Evolutionary conservation across 2,888 invertebrate species (phyloP).

Genomic region (Orthosia incerta): DNA sequence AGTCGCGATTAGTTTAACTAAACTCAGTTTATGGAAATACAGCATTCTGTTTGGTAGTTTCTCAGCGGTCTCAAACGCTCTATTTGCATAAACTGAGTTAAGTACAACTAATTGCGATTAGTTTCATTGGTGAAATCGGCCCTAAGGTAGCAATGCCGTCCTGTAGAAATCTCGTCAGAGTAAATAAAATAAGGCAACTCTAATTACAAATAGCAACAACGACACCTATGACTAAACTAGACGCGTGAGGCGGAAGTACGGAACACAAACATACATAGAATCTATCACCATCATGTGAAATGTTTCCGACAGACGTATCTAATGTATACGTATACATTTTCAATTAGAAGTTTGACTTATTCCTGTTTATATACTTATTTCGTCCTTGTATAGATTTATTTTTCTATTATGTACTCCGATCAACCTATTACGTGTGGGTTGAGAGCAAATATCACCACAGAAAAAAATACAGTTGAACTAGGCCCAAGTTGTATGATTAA

Average conservation of each 20-base stretch:
- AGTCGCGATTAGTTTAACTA: no score
- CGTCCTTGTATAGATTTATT: slow-evolving; percentile 4
- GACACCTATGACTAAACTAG: slow-evolving; percentile 31
- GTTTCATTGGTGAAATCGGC: no score
- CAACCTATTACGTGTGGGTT: not conserved
- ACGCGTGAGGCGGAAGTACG: not conserved
- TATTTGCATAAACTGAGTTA: no score
- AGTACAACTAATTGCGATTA: no score
- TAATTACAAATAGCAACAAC: slow-evolving; percentile 64
- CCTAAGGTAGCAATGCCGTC: slow-evolving; percentile 31
- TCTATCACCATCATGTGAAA: slow-evolving; percentile 6
- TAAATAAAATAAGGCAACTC: slow-evolving; percentile 73
- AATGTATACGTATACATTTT: slow-evolving; percentile 12
- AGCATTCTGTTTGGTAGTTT: no score
- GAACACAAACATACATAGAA: slow-evolving; percentile 20
- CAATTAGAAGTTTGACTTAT: slow-evolving; percentile 18
- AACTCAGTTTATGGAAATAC: no score
- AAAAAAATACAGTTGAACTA: not conserved
- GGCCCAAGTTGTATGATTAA: no score
- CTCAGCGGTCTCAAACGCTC: no score
- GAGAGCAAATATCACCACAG: not conserved
- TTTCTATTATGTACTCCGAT: slow-evolving; percentile 1
- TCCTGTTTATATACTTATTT: not conserved
- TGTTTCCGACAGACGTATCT: slow-evolving; percentile 8
- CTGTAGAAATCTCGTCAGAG: slow-evolving; percentile 60